Conservation (phyloP, 2,888 invertebrate species). For the Oeneis ivallda region DNA sequence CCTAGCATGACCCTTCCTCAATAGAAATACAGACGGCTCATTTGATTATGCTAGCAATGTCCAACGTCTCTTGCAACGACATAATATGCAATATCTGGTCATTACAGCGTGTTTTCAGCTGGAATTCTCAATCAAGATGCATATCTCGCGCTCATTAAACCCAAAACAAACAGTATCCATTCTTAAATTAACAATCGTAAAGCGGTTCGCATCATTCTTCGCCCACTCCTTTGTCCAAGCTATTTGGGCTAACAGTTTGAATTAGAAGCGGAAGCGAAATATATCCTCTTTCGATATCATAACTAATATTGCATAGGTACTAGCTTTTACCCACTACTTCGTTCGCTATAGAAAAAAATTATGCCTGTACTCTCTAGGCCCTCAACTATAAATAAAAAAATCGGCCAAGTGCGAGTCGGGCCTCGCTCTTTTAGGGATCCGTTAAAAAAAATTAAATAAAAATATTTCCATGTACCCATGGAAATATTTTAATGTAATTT, state of each 20-base stretch:
- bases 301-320: too few species aligned
- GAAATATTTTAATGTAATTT: too few species aligned
- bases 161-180: constrained; percentile 53
- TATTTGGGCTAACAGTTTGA: constrained; percentile 54
- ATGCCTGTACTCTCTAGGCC: too few species aligned
- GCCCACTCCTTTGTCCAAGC: constrained; percentile 74
- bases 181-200: constrained; percentile 74
- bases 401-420: too few species aligned
- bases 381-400: too few species aligned
- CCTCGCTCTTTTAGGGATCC: too few species aligned
- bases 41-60: constrained; percentile 14
- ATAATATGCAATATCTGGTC: constrained; percentile 21
- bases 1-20: background rate
- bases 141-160: constrained; percentile 67
- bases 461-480: too few species aligned
- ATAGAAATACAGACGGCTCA: constrained; percentile 1
- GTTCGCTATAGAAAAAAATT: too few species aligned
- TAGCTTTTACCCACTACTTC: too few species aligned
- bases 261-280: constrained; percentile 31
- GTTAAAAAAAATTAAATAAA: too few species aligned
- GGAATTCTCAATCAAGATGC: constrained; percentile 52
- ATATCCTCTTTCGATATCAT: too few species aligned
- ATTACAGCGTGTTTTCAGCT: constrained; percentile 28
- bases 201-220: constrained; percentile 71
- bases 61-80: constrained; percentile 10